These are phyloP conservation scores for Ardeotis arabs DNA, from an alignment of 2,113 vertebrate species.

Conservation along the genomic window DNA sequence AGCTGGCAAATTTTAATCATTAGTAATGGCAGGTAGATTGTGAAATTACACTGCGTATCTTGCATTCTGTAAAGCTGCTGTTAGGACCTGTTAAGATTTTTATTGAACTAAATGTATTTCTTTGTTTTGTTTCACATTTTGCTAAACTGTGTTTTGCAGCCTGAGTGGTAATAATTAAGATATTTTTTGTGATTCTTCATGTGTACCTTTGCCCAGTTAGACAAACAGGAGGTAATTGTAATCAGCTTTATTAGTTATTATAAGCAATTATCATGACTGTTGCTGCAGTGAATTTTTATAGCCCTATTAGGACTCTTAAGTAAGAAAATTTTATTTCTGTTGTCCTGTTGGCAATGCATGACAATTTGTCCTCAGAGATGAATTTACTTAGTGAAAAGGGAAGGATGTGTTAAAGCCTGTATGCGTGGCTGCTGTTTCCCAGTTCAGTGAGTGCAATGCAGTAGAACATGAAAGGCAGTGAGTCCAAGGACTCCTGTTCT, in stretches of 20 bases:
- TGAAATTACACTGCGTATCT: neutral
- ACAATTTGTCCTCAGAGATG: neutral
- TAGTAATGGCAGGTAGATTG: neutral
- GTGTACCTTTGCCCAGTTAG: neutral
- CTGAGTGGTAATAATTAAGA: neutral
- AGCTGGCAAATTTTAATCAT: neutral
- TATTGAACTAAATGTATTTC: neutral
- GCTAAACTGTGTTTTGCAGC: neutral
- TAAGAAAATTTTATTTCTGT: neutral
- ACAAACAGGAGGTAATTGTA: neutral
- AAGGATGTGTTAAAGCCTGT: neutral
- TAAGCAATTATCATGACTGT: neutral
- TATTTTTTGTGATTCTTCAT: neutral
- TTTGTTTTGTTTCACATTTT: neutral
- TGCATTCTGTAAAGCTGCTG: neutral
- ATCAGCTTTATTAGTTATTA: neutral
- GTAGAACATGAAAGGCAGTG: neutral
- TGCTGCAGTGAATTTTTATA: neutral
- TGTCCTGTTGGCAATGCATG: neutral
- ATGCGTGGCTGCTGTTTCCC: neutral
- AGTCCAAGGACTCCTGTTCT: neutral
- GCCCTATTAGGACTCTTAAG: neutral
- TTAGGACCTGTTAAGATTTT: neutral
- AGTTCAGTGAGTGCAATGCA: neutral
- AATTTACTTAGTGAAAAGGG: neutral